phyloP scores from a whole-genome alignment of 2,888 invertebrate species.

The Linhomoeus sp. region DNA sequence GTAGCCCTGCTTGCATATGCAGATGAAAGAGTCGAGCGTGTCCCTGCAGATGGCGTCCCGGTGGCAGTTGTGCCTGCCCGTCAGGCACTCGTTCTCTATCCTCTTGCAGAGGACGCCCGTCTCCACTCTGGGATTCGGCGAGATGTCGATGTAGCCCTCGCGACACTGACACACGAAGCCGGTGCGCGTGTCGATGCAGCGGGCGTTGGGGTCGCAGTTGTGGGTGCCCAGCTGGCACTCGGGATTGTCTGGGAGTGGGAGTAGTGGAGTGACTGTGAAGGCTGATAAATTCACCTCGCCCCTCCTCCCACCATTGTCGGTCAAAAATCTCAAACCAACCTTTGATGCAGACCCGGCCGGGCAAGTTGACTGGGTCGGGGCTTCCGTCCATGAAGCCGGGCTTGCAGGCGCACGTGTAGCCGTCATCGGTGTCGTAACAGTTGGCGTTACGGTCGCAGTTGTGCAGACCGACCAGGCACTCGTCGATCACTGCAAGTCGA shows the following conservation, averaged over 20 bases:
- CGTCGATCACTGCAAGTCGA: conserved; percentile 19
- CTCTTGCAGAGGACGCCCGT: conserved; percentile 23
- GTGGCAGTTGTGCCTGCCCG: conserved; percentile 23
- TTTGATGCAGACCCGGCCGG: conserved; percentile 17
- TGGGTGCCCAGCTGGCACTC: conserved; percentile 20
- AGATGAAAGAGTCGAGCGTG: conserved; percentile 17
- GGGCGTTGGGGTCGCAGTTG: conserved; percentile 23
- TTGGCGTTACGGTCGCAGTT: conserved; percentile 22
- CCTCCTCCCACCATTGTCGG: no score
- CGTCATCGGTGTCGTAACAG: conserved; percentile 21
- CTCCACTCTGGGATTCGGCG: conserved; percentile 18
- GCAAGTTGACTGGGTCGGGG: conserved; percentile 14
- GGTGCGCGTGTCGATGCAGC: conserved; percentile 23
- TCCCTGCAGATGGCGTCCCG: conserved; percentile 25
- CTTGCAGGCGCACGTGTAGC: conserved; percentile 6
- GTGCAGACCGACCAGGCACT: conserved; percentile 19
- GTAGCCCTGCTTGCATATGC: conserved; percentile 24
- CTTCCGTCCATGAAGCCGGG: conserved; percentile 17
- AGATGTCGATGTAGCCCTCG: conserved; percentile 23
- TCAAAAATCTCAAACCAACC: conserved; percentile 10
- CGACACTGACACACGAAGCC: conserved; percentile 27
- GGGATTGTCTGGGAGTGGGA: no score
- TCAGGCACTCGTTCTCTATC: conserved; percentile 23
- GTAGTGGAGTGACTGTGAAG: no score
- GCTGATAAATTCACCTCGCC: no score